Percentiles rank a stretch among this genome's conserved stretches.
Evolutionary conservation across 1,140 invertebrate genomes (phyloP).

Genomic region (Drosophila persimilis): DNA sequence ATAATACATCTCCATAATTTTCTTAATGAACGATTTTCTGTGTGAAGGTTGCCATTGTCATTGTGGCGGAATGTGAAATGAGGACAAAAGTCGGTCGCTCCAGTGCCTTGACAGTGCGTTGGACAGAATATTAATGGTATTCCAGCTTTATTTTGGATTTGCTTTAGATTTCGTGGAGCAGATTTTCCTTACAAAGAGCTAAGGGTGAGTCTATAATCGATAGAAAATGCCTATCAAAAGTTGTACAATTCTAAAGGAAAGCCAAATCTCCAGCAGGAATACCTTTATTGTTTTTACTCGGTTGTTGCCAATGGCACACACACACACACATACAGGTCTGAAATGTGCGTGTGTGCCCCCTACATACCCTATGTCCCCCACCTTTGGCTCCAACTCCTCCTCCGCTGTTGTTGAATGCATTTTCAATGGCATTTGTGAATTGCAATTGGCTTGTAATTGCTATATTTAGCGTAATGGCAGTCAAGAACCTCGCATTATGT

Average conservation of each 20-base stretch:
- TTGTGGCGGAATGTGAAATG: slow-evolving; percentile 12
- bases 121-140: slow-evolving; percentile 60
- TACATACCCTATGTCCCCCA: not conserved
- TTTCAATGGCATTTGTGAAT: slow-evolving; percentile 79
- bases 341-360: slow-evolving; percentile 47
- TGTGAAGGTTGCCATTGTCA: slow-evolving; percentile 79
- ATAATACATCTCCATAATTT: slow-evolving; percentile 63
- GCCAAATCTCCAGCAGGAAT: too few species aligned
- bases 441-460: slow-evolving; percentile 78
- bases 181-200: too few species aligned
- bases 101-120: slow-evolving; percentile 30
- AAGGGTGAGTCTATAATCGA: too few species aligned
- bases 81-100: not conserved
- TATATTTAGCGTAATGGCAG: slow-evolving; percentile 77
- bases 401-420: slow-evolving; percentile 62
- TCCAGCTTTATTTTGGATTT: not conserved
- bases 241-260: too few species aligned
- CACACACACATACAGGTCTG: slow-evolving; percentile 7
- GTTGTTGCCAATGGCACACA: slow-evolving; percentile 45
- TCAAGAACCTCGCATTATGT: slow-evolving; percentile 65
- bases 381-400: not conserved
- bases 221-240: too few species aligned
- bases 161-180: too few species aligned
- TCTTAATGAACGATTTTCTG: slow-evolving; percentile 81
- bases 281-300: too few species aligned